phyloP scores from a whole-genome alignment of 2,888 invertebrate genomes.

The Terebella lapidaria region DNA sequence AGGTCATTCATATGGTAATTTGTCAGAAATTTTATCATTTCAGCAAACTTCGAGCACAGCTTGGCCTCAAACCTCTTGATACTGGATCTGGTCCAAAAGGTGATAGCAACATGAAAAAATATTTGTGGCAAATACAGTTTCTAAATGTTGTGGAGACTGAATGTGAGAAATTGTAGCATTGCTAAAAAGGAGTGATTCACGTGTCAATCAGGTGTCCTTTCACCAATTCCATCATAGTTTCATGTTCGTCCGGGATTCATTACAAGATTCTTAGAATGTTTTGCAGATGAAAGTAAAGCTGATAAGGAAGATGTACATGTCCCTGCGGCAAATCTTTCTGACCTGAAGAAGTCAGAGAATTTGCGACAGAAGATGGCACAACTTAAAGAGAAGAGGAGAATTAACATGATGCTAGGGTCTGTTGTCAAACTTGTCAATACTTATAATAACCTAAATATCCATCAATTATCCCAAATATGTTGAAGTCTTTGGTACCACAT shows the following conservation, averaged over 20 bases:
- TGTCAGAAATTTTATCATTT: no score
- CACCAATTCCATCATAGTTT: neutral
- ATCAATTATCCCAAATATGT: neutral
- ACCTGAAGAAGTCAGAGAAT: slow-evolving; percentile 73
- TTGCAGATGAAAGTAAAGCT: no score
- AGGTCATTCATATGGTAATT: no score
- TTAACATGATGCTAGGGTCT: slow-evolving; percentile 66
- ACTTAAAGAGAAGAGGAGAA: slow-evolving; percentile 72
- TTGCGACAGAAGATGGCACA: slow-evolving; percentile 73
- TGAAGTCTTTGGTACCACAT: no score
- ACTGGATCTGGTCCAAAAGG: neutral
- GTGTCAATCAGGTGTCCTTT: neutral
- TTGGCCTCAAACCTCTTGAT: slow-evolving; percentile 60
- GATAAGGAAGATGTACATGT: slow-evolving; percentile 55
- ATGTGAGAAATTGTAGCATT: neutral
- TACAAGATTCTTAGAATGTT: neutral
- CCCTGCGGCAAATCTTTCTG: slow-evolving; percentile 55
- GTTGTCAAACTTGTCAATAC: no score
- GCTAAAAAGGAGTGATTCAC: neutral
- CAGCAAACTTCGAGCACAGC: slow-evolving; percentile 82
- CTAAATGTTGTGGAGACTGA: neutral
- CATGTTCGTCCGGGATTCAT: no score
- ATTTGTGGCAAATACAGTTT: no score
- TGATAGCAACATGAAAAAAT: neutral
- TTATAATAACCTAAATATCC: neutral